Evolutionary conservation across 2,113 vertebrate genomes (phyloP), one percentile per base, ranked within the genome.

Genomic region (Tichodroma muraria): DNA sequence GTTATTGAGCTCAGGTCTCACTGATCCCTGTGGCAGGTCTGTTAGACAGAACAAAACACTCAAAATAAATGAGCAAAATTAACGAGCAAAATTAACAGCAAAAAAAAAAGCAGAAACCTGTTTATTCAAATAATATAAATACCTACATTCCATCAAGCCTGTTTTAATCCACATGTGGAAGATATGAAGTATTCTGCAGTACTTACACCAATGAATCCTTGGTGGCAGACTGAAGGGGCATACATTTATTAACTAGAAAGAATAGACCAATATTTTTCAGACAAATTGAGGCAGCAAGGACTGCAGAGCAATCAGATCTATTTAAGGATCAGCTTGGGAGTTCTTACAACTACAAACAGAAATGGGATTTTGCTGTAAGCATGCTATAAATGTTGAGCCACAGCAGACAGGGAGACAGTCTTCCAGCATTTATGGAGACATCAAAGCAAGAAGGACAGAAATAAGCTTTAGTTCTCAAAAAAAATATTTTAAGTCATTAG

Each of bases 291-390:
- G 73, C 78, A 84, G 33, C 38, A 53, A 85, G 91, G 84, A 93
- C 71, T 80, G 82, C 30, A 89, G 65, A 92, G 78, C 80, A 79
- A 87, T 80, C 70, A 69, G 87, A 85, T 89, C 84, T 82, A 80
- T 82, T 91, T 94, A 91, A 95, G 59, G 94, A 94, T 80, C 87
- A 93, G 70, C 79, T 79, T 92, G 94, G 95, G 96, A 95, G 61
- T 91, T 92, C 90, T 97, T 85, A 89, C 70, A 76, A 57, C 86
- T 82, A 53, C 87, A 85, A 94, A 91, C 68, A 96, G 84, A 90
- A 91, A 87, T 16, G 87, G 68, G 57, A 93, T 93, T 95, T 90
- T 93, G 86, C 91, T 92, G 70, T 82, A 69, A 96, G 84, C 78
- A 37, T 37, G 53, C 83, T 54, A 76, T 84, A 93, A 95, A 94